Evolutionary conservation across 2,797 vertebrate genomes (phyloP).

Genomic region (Lophotriccus pileatus): DNA sequence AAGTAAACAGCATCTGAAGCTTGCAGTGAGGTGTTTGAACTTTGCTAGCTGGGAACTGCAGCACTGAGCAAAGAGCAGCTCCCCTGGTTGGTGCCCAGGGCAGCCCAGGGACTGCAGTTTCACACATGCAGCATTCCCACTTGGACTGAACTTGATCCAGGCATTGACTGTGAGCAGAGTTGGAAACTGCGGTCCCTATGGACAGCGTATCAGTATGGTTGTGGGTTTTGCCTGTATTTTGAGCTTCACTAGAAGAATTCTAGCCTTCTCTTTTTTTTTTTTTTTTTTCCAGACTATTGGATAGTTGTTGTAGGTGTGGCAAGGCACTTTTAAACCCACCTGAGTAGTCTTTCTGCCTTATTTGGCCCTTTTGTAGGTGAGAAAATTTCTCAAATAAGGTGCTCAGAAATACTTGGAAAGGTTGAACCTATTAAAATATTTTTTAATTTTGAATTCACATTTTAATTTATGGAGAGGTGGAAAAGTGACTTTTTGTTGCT

Average conservation of each 20-base stretch:
- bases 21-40: neutral
- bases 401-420: neutral
- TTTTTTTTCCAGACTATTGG: neutral
- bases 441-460: neutral
- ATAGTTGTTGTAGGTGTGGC: neutral
- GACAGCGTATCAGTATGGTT: neutral
- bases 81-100: neutral
- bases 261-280: neutral
- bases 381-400: neutral
- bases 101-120: neutral
- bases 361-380: neutral
- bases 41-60: neutral
- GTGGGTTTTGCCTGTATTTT: neutral
- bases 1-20: neutral
- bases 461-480: neutral
- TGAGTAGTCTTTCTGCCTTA: neutral
- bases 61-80: accelerated
- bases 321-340: neutral
- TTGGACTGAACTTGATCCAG: neutral
- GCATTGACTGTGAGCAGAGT: neutral
- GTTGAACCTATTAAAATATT: neutral
- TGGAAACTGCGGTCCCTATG: neutral
- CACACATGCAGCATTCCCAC: accelerated
- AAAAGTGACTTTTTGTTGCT: neutral
- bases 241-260: neutral